A percentile compares a stretch with the other conserved stretches of the same genome.
phyloP scores from a whole-genome alignment of 2,797 vertebrate genomes.

The Staurois parvus region DNA sequence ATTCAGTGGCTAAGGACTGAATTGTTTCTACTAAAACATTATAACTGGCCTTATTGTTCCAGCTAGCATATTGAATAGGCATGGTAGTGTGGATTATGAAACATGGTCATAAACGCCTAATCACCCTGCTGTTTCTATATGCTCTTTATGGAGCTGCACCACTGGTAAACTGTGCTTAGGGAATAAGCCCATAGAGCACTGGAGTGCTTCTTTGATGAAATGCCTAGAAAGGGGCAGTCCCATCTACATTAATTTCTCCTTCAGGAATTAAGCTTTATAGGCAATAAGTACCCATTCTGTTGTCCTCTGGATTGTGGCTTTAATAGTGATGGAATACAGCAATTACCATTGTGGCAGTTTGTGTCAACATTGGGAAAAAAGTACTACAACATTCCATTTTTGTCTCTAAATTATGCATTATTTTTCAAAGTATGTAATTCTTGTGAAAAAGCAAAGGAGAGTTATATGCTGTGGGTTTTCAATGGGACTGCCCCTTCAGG shows the following conservation, averaged over 20 bases:
- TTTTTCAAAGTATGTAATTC: slow-evolving; percentile 8
- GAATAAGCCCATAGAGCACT: slow-evolving; percentile 13
- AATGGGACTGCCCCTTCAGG: slow-evolving; percentile 46
- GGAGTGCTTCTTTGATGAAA: slow-evolving; percentile 15
- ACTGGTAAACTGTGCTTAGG: not conserved
- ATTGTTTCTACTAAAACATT: too few species aligned
- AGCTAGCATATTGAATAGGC: too few species aligned
- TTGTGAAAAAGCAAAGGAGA: not conserved
- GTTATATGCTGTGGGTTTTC: not conserved
- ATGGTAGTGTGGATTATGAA: too few species aligned
- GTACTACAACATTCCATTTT: slow-evolving; percentile 23
- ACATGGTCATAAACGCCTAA: too few species aligned
- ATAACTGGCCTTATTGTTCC: too few species aligned
- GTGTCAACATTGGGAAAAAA: slow-evolving; percentile 2
- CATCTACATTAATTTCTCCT: not conserved
- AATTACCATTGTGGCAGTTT: slow-evolving; percentile 21
- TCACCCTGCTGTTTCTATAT: not conserved
- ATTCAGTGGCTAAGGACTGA: not conserved
- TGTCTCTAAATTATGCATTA: not conserved
- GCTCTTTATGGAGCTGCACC: not conserved
- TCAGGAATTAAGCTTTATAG: not conserved
- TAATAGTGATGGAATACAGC: slow-evolving; percentile 30
- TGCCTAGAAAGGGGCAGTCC: slow-evolving; percentile 46
- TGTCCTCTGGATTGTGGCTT: slow-evolving; percentile 20
- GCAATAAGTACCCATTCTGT: not conserved